These are phyloP conservation scores for Percopsis transmontana DNA, from an alignment of 2,113 vertebrate species.

Conservation along the genomic window DNA sequence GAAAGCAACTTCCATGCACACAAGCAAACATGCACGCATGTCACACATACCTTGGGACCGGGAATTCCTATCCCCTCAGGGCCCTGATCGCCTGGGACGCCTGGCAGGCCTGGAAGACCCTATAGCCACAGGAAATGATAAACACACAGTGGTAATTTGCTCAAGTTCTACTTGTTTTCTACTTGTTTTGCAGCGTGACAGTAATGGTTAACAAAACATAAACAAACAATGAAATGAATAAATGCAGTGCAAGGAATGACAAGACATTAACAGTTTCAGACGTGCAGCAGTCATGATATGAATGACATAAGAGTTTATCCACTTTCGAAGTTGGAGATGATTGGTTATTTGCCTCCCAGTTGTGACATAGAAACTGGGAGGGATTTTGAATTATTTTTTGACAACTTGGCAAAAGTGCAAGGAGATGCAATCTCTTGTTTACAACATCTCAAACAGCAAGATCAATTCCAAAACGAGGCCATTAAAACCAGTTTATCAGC, in stretches of 20 bases:
- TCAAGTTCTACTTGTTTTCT: background rate
- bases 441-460: too few species aligned
- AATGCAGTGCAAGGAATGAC: too few species aligned
- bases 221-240: too few species aligned
- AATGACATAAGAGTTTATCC: too few species aligned
- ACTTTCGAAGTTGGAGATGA: too few species aligned
- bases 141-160: background rate
- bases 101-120: conserved; percentile 85
- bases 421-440: background rate
- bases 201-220: too few species aligned
- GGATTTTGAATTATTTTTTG: too few species aligned
- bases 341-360: background rate
- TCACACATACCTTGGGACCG: conserved; percentile 84
- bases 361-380: background rate
- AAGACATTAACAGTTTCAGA: too few species aligned
- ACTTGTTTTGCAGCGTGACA: too few species aligned
- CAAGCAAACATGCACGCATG: background rate
- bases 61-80: conserved; percentile 84
- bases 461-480: too few species aligned
- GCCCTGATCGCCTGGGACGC: conserved; percentile 82
- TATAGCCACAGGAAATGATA: conserved; percentile 42
- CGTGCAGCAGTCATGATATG: too few species aligned
- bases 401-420: background rate
- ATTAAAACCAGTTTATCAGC: too few species aligned
- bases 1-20: background rate